Evolutionary conservation across 2,888 invertebrate genomes (phyloP).

Genomic region (Aspidiotus rigidus): DNA sequence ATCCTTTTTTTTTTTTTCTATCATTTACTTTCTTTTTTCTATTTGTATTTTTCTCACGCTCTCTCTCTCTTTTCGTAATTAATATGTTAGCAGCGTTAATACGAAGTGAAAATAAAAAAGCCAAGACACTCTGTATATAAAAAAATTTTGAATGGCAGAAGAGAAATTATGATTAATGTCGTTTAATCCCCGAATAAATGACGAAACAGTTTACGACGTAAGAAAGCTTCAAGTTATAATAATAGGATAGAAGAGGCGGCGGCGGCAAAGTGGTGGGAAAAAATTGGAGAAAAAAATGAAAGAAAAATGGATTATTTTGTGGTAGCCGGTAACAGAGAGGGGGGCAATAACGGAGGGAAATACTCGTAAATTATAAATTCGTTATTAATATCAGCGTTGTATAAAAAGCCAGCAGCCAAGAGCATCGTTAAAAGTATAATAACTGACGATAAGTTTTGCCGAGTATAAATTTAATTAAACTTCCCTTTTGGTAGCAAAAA

Average conservation of each 20-base stretch:
- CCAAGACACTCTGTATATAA: not conserved
- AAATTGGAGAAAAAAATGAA: slow-evolving; percentile 16
- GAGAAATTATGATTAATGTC: slow-evolving; percentile 33
- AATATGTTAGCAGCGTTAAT: slow-evolving; percentile 32
- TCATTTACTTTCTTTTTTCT: not conserved
- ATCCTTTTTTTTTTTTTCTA: not conserved
- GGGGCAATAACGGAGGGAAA: slow-evolving; percentile 22
- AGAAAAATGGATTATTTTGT: slow-evolving; percentile 32
- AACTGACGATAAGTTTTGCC: slow-evolving; percentile 31
- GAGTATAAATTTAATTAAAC: slow-evolving; percentile 32
- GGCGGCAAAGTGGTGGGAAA: slow-evolving; percentile 6
- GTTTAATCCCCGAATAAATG: slow-evolving; percentile 33
- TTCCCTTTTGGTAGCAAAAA: slow-evolving; percentile 7
- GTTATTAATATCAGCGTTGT: slow-evolving; percentile 32
- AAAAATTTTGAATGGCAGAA: slow-evolving; percentile 31
- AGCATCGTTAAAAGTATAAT: slow-evolving; percentile 32
- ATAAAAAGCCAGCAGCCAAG: slow-evolving; percentile 30
- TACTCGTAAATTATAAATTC: slow-evolving; percentile 27
- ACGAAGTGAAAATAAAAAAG: slow-evolving; percentile 27
- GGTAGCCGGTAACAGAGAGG: slow-evolving; percentile 17
- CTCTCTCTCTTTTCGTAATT: slow-evolving; percentile 24
- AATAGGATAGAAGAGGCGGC: slow-evolving; percentile 2
- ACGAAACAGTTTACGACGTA: slow-evolving; percentile 33
- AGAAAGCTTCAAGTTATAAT: slow-evolving; percentile 29
- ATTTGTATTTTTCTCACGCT: slow-evolving; percentile 1